Evolutionary conservation across 1,140 invertebrate species (phyloP).

Genomic region (Aphelenchoides fujianensis): DNA sequence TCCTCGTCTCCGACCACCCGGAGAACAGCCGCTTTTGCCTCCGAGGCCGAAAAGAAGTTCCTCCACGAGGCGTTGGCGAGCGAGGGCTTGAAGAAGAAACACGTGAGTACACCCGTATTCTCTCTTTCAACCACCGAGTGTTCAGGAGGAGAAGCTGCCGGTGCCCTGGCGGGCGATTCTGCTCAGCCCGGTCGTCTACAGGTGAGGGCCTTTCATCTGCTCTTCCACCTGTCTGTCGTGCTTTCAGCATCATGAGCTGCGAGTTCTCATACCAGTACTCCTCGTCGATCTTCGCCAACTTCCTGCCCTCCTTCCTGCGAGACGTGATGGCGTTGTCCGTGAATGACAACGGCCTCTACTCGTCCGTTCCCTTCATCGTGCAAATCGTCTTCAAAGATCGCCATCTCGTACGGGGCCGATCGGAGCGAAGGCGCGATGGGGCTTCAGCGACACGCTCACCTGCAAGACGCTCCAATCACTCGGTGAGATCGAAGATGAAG

Average conservation of each 20-base stretch:
- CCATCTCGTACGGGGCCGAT: constrained; percentile 18
- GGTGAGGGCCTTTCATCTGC: not conserved
- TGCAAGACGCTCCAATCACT: constrained; percentile 37
- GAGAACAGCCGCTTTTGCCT: constrained; percentile 35
- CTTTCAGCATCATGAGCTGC: constrained; percentile 3
- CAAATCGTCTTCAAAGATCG: constrained; percentile 32
- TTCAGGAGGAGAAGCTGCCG: constrained; percentile 4
- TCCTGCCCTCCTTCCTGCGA: constrained; percentile 38
- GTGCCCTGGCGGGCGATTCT: not conserved
- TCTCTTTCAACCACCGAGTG: too few relatives aligned
- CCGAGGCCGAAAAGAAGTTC: constrained; percentile 20
- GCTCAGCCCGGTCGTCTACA: constrained; percentile 12
- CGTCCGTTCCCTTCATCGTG: constrained; percentile 32
- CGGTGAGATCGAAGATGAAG: constrained; percentile 21
- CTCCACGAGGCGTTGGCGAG: constrained; percentile 5
- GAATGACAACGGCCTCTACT: constrained; percentile 39
- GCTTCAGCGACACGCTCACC: constrained; percentile 24
- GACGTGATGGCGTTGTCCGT: constrained; percentile 37
- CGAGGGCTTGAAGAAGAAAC: constrained; percentile 23
- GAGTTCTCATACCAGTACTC: not conserved
- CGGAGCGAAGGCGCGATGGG: constrained; percentile 12
- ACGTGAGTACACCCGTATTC: too few relatives aligned
- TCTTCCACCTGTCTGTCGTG: not conserved
- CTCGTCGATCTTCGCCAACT: constrained; percentile 20
- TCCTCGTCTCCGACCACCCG: constrained; percentile 32